Percentiles rank a stretch among this genome's conserved stretches.
Evolutionary conservation across 2,113 vertebrate genomes (phyloP).

Genomic region (Andinoacara biseriatus): DNA sequence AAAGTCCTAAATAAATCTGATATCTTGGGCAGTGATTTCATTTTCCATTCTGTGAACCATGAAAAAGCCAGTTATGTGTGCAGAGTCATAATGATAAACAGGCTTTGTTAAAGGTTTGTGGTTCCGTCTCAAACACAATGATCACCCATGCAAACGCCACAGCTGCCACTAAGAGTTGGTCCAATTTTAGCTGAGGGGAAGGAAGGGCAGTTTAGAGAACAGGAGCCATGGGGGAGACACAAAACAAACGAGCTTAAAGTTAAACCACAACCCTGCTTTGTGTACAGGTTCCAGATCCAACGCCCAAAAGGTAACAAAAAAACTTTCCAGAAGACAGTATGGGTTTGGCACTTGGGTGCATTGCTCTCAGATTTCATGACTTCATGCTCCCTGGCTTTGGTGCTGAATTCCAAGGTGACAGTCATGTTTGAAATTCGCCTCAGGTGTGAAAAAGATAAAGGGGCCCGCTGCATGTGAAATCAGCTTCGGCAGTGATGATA

Average conservation of each 20-base stretch:
- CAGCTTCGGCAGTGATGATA: background rate
- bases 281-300: conserved; percentile 27
- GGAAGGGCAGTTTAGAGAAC: conserved; percentile 70
- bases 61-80: conserved; percentile 5
- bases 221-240: conserved; percentile 46
- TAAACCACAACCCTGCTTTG: conserved; percentile 31
- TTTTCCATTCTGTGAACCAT: conserved; percentile 7
- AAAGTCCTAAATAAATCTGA: conserved; percentile 9
- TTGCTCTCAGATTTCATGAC: conserved; percentile 43
- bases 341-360: background rate
- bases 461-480: conserved; percentile 23
- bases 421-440: conserved; percentile 42
- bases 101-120: conserved; percentile 50
- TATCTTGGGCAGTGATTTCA: conserved; percentile 13
- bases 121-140: conserved; percentile 64
- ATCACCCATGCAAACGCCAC: conserved; percentile 48
- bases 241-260: conserved; percentile 44
- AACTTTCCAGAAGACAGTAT: conserved; percentile 26
- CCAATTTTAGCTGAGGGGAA: conserved; percentile 75
- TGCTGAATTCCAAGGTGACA: conserved; percentile 56
- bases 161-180: conserved; percentile 56
- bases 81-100: conserved; percentile 10
- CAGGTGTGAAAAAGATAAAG: conserved; percentile 35
- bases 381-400: conserved; percentile 36
- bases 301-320: conserved; percentile 51